Percentiles rank a stretch among this genome's conserved stretches.
Conservation (phyloP, 1,140 invertebrate genomes). For the Drosophila azteca region DNA sequence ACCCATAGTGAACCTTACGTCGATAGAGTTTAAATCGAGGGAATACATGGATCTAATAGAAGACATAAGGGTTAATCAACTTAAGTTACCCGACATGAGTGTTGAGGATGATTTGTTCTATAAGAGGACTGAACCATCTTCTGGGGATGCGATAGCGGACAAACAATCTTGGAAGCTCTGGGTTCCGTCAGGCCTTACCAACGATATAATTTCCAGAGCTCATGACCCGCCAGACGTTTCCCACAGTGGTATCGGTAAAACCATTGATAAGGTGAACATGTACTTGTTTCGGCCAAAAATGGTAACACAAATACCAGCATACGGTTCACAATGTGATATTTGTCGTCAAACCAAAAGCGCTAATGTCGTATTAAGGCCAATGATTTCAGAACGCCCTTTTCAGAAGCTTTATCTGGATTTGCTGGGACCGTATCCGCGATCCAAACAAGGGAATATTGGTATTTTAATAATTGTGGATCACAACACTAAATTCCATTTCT, state of each 20-base stretch:
- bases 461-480: constrained; percentile 5
- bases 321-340: constrained; percentile 10
- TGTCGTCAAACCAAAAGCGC: constrained; percentile 22
- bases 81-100: constrained; percentile 22
- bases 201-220: background rate
- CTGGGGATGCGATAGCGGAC: background rate
- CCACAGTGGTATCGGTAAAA: constrained; percentile 19
- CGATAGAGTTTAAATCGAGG: background rate
- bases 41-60: constrained; percentile 21
- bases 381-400: constrained; percentile 1
- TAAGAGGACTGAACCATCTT: constrained; percentile 12
- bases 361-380: constrained; percentile 3
- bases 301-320: constrained; percentile 8
- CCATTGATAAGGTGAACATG: constrained; percentile 4
- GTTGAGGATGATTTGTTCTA: constrained; percentile 23
- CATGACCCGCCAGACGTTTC: constrained; percentile 19
- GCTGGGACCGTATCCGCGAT: background rate
- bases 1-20: no score
- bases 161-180: constrained; percentile 26
- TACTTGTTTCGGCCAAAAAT: constrained; percentile 21
- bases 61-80: constrained; percentile 3
- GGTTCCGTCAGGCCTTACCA: constrained; percentile 1
- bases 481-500: constrained; percentile 10
- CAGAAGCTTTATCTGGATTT: constrained; percentile 5
- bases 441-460: constrained; percentile 1